Conservation (phyloP, 2,113 vertebrate genomes). For the Ctenodactylus gundi region DNA sequence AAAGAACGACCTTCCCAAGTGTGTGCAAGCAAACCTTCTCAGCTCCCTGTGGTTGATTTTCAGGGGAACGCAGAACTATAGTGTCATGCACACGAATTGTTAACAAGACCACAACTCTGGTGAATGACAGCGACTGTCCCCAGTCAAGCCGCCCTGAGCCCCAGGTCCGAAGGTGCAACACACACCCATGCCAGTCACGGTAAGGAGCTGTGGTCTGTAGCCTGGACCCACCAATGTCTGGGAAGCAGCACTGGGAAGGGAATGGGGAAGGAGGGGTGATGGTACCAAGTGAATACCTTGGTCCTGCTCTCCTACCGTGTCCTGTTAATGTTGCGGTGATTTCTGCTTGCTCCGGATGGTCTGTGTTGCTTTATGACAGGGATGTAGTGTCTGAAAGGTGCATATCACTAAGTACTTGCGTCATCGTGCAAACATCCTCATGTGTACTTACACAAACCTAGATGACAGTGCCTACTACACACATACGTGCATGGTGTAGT, state of each 20-base stretch:
- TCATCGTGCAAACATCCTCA: not conserved
- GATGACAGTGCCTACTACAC: not conserved
- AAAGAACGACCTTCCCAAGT: no score
- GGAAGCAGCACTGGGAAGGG: accelerated
- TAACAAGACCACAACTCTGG: constrained; percentile 92
- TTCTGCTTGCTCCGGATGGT: not conserved
- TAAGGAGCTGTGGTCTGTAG: constrained; percentile 77
- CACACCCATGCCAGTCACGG: constrained; percentile 94
- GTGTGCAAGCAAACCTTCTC: not conserved
- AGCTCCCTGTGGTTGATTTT: constrained; percentile 26
- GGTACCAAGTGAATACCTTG: not conserved
- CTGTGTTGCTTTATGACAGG: not conserved
- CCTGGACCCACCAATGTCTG: not conserved
- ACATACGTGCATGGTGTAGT: not conserved
- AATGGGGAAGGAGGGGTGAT: accelerated
- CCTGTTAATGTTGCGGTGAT: not conserved
- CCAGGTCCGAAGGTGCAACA: constrained; percentile 92
- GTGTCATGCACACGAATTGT: constrained; percentile 93
- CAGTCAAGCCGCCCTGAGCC: constrained; percentile 89
- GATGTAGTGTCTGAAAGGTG: not conserved
- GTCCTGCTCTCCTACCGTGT: accelerated
- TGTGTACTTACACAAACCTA: not conserved
- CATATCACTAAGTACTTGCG: not conserved
- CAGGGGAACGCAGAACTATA: constrained; percentile 93
- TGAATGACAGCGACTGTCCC: constrained; percentile 91